These are phyloP conservation scores for Drosophila suboccidentalis DNA, from an alignment of 2,888 invertebrate species.

Conservation along the genomic window DNA sequence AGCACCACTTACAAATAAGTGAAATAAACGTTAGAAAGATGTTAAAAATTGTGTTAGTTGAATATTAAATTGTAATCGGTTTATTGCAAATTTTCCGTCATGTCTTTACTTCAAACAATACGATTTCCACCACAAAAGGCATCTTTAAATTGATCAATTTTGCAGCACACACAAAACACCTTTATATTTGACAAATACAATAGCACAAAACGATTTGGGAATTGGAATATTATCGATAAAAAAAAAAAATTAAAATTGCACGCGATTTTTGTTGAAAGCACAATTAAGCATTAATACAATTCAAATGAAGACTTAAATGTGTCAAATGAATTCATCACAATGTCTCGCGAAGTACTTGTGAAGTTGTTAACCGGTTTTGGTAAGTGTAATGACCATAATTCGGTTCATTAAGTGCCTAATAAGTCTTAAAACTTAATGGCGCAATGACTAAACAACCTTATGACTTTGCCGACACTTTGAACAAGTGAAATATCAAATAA, in stretches of 20 bases:
- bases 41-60: background rate
- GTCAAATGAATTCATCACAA: slow-evolving; percentile 1
- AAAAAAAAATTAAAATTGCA: background rate
- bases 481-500: slow-evolving; percentile 2
- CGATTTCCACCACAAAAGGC: background rate
- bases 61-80: background rate
- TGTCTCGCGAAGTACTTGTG: slow-evolving; percentile 2
- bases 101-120: background rate
- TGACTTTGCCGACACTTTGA: slow-evolving; percentile 9
- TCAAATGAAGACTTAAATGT: slow-evolving; percentile 3
- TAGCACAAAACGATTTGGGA: background rate
- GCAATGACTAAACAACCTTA: slow-evolving; percentile 29
- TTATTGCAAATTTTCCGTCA: background rate
- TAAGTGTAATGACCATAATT: slow-evolving; percentile 25
- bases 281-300: background rate
- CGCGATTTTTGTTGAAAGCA: background rate
- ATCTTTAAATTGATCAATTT: background rate
- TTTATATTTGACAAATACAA: background rate
- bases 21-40: background rate
- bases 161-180: background rate
- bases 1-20: background rate
- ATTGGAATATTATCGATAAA: background rate
- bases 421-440: slow-evolving; percentile 24
- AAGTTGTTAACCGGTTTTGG: slow-evolving; percentile 16
- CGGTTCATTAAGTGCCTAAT: slow-evolving; percentile 26